Evolutionary conservation across 1,140 invertebrate genomes (phyloP), one percentile per base, ranked within the genome.

Genomic region (Nymphalis io): DNA sequence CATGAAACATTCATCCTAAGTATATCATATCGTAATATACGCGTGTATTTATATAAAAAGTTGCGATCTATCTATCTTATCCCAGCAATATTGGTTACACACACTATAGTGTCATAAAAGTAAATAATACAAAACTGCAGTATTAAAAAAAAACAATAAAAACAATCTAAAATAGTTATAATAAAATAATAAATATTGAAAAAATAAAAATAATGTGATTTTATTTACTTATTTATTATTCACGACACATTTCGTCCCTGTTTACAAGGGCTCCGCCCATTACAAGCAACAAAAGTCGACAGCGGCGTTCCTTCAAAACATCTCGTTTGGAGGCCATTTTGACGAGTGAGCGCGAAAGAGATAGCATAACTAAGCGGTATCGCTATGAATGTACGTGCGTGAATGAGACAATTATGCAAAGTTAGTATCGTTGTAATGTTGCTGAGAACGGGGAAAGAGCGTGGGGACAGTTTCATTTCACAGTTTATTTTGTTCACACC

Each of bases 301-400:
- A 73, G 83, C 78, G 78, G 81, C 80, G 87, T 88, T 90, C 85
- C 88, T 90, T 91, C 89, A 90, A 91, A 91, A 91, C 83, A 90
- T 88, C 87, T 88, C 88, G 89, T 91, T 90, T 89, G 89, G 89
- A 91, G 87, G 88, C 89, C 89, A 91, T 91, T 91, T 91, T 91
- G 87, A 89, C 82, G 88, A 91, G 80, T 80, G 83, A 53, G 89
- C 72, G 81, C 53, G 80, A 91, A 60, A 71, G 84, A 85, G 89
- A 91, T 80, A 82, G 84, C 72, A 66, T 69, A 59, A 81, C 65
- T 63, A 53, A 48, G 40, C 53, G 42, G 69, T 66, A 68, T 79
- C 68, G 63, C 77, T 78, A 82, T 80, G 73, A 75, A 68, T 73
- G 76, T 70, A 76, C 79, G 79, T 81, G 89, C 84, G 83, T 82